Percentiles rank a stretch among this genome's conserved stretches.
Evolutionary conservation across 2,113 vertebrate genomes (phyloP).

Genomic region (Columba janthina): DNA sequence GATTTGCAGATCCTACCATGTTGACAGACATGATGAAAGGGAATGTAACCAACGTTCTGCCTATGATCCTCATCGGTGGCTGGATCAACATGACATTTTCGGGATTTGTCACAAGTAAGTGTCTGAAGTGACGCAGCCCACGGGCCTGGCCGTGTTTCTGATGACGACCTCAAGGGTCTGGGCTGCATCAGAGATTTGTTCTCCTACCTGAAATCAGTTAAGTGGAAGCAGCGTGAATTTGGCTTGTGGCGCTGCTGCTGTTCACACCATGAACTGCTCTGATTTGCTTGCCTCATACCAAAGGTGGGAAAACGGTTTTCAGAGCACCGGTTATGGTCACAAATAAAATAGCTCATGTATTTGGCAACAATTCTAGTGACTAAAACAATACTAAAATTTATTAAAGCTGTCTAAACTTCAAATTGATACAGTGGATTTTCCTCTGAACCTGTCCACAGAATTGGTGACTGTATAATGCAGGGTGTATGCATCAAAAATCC

Average conservation of each 20-base stretch:
- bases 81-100: slow-evolving; percentile 99
- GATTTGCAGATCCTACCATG: slow-evolving; percentile 93
- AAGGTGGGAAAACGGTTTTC: not conserved
- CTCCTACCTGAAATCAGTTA: not conserved
- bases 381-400: not conserved
- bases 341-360: not conserved
- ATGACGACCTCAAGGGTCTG: not conserved
- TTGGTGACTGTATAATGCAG: not conserved
- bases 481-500: not conserved
- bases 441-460: not conserved
- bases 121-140: not conserved
- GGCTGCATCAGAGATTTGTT: not conserved
- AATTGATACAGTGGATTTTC: not conserved
- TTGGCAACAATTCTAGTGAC: not conserved
- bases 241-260: not conserved
- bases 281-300: not conserved
- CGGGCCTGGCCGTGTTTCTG: not conserved
- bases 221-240: not conserved
- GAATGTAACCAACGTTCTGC: slow-evolving; percentile 98
- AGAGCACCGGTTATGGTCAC: not conserved
- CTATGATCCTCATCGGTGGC: slow-evolving; percentile 98
- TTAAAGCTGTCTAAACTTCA: not conserved
- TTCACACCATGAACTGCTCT: not conserved
- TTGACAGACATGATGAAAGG: slow-evolving; percentile 99
- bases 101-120: slow-evolving; percentile 97